phyloP scores from a whole-genome alignment of 2,113 vertebrate genomes.

The Mustela lutreola region DNA sequence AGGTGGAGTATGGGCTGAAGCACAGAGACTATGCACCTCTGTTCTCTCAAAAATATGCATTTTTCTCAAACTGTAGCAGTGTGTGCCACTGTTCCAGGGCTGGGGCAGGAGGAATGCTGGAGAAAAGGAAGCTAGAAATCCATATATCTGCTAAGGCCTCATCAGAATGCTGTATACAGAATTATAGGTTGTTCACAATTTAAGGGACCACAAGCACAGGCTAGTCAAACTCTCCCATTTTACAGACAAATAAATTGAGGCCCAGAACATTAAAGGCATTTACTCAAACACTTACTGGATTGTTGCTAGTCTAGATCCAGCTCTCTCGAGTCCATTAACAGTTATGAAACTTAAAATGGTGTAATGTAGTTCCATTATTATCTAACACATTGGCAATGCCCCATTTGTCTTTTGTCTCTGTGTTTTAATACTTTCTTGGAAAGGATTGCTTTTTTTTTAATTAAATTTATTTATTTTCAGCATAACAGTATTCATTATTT shows the following conservation, averaged over 20 bases:
- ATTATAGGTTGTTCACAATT: neutral
- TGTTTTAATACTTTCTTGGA: neutral
- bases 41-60: neutral
- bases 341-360: neutral
- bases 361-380: neutral
- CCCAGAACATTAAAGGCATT: neutral
- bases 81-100: neutral
- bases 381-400: neutral
- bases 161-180: neutral
- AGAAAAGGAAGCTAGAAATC: neutral
- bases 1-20: neutral
- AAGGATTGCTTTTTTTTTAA: neutral
- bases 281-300: neutral
- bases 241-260: neutral
- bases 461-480: too few species aligned
- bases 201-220: neutral
- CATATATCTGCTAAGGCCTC: neutral
- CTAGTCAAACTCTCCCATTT: neutral
- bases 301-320: neutral
- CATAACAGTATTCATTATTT: too few species aligned
- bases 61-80: neutral
- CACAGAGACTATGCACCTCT: neutral
- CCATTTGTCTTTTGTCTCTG: neutral
- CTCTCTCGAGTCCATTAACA: neutral
- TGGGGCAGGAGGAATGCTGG: neutral